A percentile compares a stretch with the other conserved stretches of the same genome.
Conservation (phyloP, 2,113 vertebrate species). For the Rhinolophus sinicus region DNA sequence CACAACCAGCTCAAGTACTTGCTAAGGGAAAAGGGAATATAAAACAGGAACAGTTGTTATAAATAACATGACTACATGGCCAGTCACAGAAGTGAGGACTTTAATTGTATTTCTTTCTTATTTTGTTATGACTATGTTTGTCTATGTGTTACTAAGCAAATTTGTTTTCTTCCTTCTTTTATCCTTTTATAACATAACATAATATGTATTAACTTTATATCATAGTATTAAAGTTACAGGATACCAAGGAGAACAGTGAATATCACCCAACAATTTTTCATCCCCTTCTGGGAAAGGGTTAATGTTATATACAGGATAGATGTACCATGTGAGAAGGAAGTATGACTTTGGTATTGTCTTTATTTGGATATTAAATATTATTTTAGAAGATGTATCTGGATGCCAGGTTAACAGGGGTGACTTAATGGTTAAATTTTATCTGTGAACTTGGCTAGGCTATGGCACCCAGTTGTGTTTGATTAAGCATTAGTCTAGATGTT, state of each 20-base stretch:
- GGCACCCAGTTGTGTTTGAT: not conserved
- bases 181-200: not conserved
- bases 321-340: not conserved
- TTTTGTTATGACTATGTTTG: slow-evolving; percentile 15
- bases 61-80: not conserved
- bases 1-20: not conserved
- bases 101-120: not conserved
- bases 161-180: not conserved
- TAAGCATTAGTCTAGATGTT: not conserved
- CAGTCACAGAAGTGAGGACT: not conserved
- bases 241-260: not conserved
- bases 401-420: not conserved
- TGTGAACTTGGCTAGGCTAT: not conserved
- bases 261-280: not conserved
- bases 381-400: not conserved
- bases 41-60: not conserved
- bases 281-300: not conserved
- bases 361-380: not conserved
- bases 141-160: not conserved
- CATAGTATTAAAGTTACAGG: not conserved
- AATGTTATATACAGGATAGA: not conserved
- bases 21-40: not conserved
- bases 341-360: not conserved
- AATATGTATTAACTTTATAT: not conserved
- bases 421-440: not conserved